These are phyloP conservation scores for Eurois occulta DNA, from an alignment of 2,888 invertebrate genomes.

Conservation along the genomic window DNA sequence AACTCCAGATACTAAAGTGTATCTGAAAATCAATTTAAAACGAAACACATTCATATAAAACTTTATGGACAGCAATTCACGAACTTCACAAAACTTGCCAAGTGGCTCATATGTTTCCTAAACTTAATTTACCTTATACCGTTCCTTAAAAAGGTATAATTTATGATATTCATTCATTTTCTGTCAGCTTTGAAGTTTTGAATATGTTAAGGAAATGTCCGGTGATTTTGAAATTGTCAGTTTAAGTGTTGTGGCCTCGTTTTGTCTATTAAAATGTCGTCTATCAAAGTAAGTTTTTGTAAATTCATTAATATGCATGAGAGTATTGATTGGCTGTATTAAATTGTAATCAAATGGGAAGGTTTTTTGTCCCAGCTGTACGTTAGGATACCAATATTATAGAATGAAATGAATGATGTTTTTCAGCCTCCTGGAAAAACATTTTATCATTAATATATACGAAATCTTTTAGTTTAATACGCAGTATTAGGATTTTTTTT, in stretches of 20 bases:
- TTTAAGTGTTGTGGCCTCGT: background rate
- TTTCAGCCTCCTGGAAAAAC: too few species aligned
- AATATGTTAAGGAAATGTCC: background rate
- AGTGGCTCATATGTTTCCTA: background rate
- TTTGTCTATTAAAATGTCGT: constrained; percentile 7
- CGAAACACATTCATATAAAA: constrained; percentile 19
- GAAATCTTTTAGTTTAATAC: too few species aligned
- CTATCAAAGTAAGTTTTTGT: background rate
- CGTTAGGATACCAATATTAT: background rate
- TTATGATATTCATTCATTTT: background rate
- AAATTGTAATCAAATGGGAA: background rate
- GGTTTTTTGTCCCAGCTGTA: background rate
- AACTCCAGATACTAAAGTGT: constrained; percentile 21
- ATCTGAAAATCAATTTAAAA: constrained; percentile 46
- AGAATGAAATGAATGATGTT: too few species aligned
- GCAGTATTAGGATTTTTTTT: too few species aligned
- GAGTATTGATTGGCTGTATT: background rate
- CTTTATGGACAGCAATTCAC: constrained; percentile 33
- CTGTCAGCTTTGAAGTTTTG: background rate
- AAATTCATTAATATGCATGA: constrained; percentile 12
- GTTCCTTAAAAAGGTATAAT: background rate
- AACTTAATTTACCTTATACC: constrained; percentile 10
- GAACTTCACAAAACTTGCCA: constrained; percentile 11
- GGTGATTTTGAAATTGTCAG: background rate
- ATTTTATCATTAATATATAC: background rate